Evolutionary conservation across 2,113 vertebrate genomes (phyloP), one percentile per base, ranked within the genome.

Genomic region (Xiphophorus hellerii): DNA sequence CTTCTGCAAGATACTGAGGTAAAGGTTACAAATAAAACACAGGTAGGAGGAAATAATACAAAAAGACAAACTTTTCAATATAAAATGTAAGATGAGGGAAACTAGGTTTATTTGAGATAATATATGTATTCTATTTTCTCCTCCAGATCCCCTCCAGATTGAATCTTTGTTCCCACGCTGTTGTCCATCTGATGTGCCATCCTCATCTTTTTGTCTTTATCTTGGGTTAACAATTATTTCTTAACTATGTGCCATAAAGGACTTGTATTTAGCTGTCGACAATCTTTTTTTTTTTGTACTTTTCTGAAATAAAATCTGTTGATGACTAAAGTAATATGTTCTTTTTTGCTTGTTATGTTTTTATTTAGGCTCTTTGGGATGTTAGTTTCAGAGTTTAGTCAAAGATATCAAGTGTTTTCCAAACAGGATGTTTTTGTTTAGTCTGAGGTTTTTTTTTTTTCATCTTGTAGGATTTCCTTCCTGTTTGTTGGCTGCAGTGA

Each of bases 281-380:
- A 29, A 82, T 62, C 31, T 75, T 84, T 89, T 42, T 3, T 29
- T 93, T 69, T 91, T 25, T 58, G 25, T 44, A 90, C 82, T 78
- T 82, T 76, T 90, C 77, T 76, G 60, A 71, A 94, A 93, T 94
- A 93, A 93, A 94, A 39, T 69, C 71, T 85, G 73, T 33, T 62
- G 64, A 77, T 74, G 33, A 7, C 29, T 66, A 10, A 58, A 10
- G 15, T 22, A 30, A 66, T 29, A 0, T 4, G 0, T 13, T 74
- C 35, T 11, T 37, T 66, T 22, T 15, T 0, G 39, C 2, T 6
- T 11, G 29, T 68, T 20, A 0, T 48, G 15, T 48, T 69, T 51
- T 20, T 7, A 58, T n/a, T 10, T n/a, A 58, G n/a, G 5, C 8
- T 22, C 25, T 58, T n/a, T 13, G 48, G 25, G 25, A 12, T 48